Percentiles rank a stretch among this genome's conserved stretches.
Evolutionary conservation across 1,140 invertebrate species (phyloP).

Genomic region (Drosophila ficusphila): DNA sequence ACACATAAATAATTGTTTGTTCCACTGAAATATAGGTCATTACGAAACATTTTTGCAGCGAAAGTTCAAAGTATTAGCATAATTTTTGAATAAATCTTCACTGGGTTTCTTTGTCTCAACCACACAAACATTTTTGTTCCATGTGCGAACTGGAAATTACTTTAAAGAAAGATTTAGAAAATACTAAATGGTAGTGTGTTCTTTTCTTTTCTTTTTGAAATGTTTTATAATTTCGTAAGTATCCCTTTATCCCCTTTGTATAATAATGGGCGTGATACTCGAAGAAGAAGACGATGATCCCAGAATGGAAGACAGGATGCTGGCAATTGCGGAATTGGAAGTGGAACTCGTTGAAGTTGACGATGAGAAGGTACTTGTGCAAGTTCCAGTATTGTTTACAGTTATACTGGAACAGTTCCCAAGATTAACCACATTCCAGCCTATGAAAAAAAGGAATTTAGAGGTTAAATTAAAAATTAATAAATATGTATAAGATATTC

Average conservation of each 20-base stretch:
- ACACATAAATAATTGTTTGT: conserved; percentile 17
- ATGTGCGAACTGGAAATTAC: background rate
- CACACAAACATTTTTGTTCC: no score
- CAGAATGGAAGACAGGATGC: conserved; percentile 27
- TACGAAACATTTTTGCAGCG: conserved; percentile 23
- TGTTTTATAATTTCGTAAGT: no score
- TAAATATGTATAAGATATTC: background rate
- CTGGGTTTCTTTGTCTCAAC: background rate
- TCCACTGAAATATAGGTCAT: conserved; percentile 24
- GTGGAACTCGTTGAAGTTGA: conserved; percentile 12
- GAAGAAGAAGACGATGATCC: conserved; percentile 30
- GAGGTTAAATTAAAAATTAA: no score
- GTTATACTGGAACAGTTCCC: conserved; percentile 35
- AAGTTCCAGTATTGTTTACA: conserved; percentile 15
- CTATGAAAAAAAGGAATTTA: background rate
- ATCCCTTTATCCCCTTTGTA: conserved; percentile 13
- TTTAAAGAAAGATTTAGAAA: no score
- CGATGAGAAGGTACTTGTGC: conserved; percentile 31
- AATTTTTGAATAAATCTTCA: conserved; percentile 28
- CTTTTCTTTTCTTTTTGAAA: no score
- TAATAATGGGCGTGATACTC: conserved; percentile 32
- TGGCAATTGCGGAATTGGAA: background rate
- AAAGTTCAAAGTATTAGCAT: conserved; percentile 32
- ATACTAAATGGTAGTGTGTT: no score
- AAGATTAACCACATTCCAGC: conserved; percentile 23